A percentile compares a stretch with the other conserved stretches of the same genome.
phyloP scores from a whole-genome alignment of 2,113 vertebrate species.

The Montifringilla adamsi region DNA sequence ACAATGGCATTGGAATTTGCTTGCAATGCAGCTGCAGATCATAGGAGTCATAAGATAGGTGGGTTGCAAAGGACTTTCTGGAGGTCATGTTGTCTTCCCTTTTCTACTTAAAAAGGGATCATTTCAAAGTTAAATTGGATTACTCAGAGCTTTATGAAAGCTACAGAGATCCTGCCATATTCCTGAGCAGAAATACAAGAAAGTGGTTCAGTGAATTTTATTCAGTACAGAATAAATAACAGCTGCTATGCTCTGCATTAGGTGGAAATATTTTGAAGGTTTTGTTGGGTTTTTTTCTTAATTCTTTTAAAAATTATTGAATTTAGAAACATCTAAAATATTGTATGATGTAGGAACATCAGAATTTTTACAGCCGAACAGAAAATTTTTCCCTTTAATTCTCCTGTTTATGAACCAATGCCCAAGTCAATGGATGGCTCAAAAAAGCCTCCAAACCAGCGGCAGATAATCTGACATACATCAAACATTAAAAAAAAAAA shows the following conservation, averaged over 20 bases:
- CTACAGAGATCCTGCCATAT: background rate
- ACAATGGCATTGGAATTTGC: background rate
- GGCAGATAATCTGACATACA: background rate
- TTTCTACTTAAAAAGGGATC: background rate
- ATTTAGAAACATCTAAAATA: background rate
- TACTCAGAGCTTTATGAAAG: background rate
- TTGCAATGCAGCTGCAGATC: background rate
- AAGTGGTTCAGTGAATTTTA: background rate
- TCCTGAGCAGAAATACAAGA: background rate
- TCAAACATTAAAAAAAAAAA: background rate
- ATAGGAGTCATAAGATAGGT: background rate
- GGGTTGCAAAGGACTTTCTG: background rate
- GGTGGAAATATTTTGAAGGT: background rate
- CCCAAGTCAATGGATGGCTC: background rate
- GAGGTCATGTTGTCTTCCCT: background rate
- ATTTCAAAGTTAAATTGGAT: background rate
- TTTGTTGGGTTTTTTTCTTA: background rate
- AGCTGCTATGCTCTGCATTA: background rate
- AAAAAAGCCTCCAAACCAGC: background rate
- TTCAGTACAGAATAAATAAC: background rate
- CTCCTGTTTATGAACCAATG: background rate
- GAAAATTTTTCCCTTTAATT: background rate
- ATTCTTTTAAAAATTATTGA: background rate
- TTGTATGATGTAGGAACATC: background rate
- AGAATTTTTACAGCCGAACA: background rate